A percentile compares a stretch with the other conserved stretches of the same genome.
phyloP scores from a whole-genome alignment of 2,797 vertebrate species.

The Microctenopoma lineatum region DNA sequence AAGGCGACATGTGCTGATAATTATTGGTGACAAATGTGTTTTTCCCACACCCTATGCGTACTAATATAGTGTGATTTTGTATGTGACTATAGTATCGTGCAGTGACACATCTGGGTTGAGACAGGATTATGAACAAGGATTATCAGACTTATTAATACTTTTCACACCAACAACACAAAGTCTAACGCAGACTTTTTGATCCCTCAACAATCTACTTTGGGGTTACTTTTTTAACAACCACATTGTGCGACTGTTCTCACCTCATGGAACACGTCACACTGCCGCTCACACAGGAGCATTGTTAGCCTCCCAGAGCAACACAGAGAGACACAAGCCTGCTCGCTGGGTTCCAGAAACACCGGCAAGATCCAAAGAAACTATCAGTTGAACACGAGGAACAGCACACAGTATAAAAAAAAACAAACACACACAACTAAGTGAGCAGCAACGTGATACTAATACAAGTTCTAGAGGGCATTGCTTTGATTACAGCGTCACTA shows the following conservation, averaged over 20 bases:
- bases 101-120: neutral
- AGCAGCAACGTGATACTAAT: neutral
- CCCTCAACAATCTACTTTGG: neutral
- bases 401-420: neutral
- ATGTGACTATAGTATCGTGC: no score
- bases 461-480: neutral
- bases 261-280: neutral
- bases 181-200: neutral
- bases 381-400: neutral
- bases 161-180: neutral
- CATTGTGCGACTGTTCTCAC: neutral
- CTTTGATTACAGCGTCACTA: constrained; percentile 1
- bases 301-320: constrained; percentile 13
- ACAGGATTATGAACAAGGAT: neutral
- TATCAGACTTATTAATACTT: neutral
- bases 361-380: neutral
- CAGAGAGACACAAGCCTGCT: neutral
- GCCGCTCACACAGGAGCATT: neutral
- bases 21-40: neutral
- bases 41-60: neutral
- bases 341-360: neutral
- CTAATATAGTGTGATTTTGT: neutral
- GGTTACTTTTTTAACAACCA: neutral
- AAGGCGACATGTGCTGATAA: neutral
- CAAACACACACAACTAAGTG: neutral